Base-by-base conservation (phyloP, 2,113 vertebrate genomes). In the Triplophysa siluroides region DNA sequence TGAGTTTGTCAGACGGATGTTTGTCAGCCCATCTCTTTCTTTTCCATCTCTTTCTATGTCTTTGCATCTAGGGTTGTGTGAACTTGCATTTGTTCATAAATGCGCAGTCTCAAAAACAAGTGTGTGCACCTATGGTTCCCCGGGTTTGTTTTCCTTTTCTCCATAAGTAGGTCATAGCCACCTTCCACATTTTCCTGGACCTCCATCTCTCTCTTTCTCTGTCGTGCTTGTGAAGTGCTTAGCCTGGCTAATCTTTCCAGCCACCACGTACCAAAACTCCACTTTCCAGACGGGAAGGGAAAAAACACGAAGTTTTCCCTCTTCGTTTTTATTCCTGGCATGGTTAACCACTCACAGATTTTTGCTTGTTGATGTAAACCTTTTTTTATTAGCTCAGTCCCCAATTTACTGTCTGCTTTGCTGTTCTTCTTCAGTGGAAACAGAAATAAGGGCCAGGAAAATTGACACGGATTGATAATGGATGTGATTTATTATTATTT, bases 371-470 rank as follows among this genome's bases (percentile, higher is more conserved):
- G 71, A 80, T 72, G 61, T 63, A 43, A 38, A 66, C 14, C 80
- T 68, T 11, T 43, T 8, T 58, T 9, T 21, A 16, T 16, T 21
- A 19, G 19, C n/a, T 45, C 41, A 41, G 60, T 64, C 77, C 76
- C 29, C 77, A 43, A 77, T 71, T 80, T 78, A 21, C 62, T 62
- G 61, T 69, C 81, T 83, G 47, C 67, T 45, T 38, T 83, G 58
- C 52, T 69, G 68, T 60, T 77, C 24, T 21, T 45, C 29, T 66
- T 63, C 38, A 38, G 23, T 63, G 52, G 71, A 80, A 76, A 81
- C 41, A 76, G n/a, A 58, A 72, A 52, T 16, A 38, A 16, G 56
- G 10, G 58, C 52, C 19, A 64, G 78, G 58, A 73, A 73, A 26
- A 63, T 47, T 47, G 41, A 64, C 18, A 16, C 24, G 58, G 24